Conservation (phyloP, 2,113 vertebrate species). For the Urocynchramus pylzowi region DNA sequence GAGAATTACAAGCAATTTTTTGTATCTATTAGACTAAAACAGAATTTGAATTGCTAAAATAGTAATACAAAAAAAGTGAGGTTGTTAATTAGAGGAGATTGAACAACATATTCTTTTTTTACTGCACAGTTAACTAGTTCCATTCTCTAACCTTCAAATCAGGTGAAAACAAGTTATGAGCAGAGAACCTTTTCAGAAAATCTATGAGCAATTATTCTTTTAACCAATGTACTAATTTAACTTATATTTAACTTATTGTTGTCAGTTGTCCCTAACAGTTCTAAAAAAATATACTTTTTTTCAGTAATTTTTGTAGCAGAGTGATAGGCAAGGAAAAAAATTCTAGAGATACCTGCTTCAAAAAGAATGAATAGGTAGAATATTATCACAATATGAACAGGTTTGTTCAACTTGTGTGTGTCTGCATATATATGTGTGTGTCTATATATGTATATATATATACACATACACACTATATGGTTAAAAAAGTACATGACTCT, state of each 20-base stretch:
- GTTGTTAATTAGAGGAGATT: not conserved
- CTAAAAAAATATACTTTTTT: not conserved
- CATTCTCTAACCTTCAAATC: not conserved
- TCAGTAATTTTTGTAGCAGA: not conserved
- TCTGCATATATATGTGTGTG: not conserved
- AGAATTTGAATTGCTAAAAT: not conserved
- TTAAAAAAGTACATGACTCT: not conserved
- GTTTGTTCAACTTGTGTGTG: not conserved
- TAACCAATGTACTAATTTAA: not conserved
- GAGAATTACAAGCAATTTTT: not conserved
- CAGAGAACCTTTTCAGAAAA: not conserved
- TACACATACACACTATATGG: not conserved
- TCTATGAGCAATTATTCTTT: not conserved
- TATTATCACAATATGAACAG: not conserved
- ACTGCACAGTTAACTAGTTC: not conserved
- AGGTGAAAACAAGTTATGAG: not conserved
- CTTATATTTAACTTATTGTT: not conserved
- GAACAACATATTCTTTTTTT: not conserved
- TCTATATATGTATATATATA: rapidly evolving
- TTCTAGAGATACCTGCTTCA: not conserved
- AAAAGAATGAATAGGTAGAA: not conserved
- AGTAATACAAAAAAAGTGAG: not conserved
- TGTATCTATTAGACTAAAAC: not conserved
- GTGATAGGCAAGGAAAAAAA: not conserved
- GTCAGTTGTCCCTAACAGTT: not conserved